These are phyloP conservation scores for Craseonycteris thonglongyai DNA, from an alignment of 2,113 vertebrate species.

Conservation along the genomic window DNA sequence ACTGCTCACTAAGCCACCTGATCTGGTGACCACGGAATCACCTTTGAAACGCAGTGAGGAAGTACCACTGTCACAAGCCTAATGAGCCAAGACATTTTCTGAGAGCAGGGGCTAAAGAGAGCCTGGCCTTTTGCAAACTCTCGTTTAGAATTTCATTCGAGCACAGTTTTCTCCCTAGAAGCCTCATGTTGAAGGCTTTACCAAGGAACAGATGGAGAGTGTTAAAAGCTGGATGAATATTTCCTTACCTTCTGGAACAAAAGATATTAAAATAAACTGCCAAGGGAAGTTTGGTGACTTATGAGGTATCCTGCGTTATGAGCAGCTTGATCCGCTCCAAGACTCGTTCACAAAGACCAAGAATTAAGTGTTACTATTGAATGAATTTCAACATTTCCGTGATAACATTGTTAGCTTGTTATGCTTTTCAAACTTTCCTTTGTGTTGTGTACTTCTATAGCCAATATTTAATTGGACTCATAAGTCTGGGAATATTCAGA, in stretches of 20 bases:
- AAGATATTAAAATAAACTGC: constrained; percentile 50
- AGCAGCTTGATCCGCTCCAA: not conserved
- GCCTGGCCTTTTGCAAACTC: not conserved
- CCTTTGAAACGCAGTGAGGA: not conserved
- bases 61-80: not conserved
- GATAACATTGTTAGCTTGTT: constrained; percentile 23
- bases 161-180: not conserved
- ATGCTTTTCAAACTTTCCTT: not conserved
- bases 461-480: constrained; percentile 33
- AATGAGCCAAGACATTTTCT: not conserved
- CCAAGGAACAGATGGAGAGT: constrained; percentile 44
- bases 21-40: not conserved
- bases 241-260: constrained; percentile 40
- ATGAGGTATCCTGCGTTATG: constrained; percentile 10
- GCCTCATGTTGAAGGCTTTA: not conserved
- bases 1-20: not conserved
- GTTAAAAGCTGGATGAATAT: constrained; percentile 37
- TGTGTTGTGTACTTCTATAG: constrained; percentile 16
- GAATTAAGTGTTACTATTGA: constrained; percentile 48
- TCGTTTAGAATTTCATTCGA: not conserved
- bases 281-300: constrained; percentile 36
- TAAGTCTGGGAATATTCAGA: constrained; percentile 17
- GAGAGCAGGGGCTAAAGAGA: not conserved
- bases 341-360: not conserved
- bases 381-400: constrained; percentile 27